A percentile compares a stretch with the other conserved stretches of the same genome.
Conservation (phyloP, 2,797 vertebrate species). For the Acanthopagrus latus region DNA sequence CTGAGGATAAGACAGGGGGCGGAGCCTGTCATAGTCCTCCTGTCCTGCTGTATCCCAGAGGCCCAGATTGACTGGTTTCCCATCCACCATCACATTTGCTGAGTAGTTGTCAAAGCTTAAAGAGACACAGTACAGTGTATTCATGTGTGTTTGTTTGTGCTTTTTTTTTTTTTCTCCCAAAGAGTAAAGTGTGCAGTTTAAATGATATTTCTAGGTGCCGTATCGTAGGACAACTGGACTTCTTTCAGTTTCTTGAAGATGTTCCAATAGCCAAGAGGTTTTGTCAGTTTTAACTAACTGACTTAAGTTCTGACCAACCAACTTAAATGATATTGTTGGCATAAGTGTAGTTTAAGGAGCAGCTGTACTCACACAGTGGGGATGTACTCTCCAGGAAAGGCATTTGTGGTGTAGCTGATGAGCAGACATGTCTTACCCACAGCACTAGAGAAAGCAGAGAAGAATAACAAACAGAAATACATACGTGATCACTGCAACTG, state of each 20-base stretch:
- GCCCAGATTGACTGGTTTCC: slow-evolving; percentile 88
- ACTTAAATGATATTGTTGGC: too few relatives aligned
- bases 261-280: too few relatives aligned
- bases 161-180: too few relatives aligned
- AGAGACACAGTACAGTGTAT: neutral
- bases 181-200: too few relatives aligned
- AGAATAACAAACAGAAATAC: neutral
- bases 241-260: too few relatives aligned
- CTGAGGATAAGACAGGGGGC: slow-evolving; percentile 86
- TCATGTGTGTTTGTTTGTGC: neutral
- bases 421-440: slow-evolving; percentile 86
- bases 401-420: slow-evolving; percentile 92
- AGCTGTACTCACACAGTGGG: slow-evolving; percentile 78
- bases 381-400: slow-evolving; percentile 89
- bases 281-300: too few relatives aligned
- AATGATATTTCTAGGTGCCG: too few relatives aligned
- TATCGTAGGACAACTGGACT: too few relatives aligned
- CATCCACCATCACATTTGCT: slow-evolving; percentile 91
- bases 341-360: neutral
- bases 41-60: slow-evolving; percentile 90
- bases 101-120: slow-evolving; percentile 89
- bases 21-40: slow-evolving; percentile 89
- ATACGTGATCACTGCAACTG: neutral
- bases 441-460: neutral
- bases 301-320: too few relatives aligned